Conservation (phyloP, 2,113 vertebrate species). For the Bufo gargarizans region DNA sequence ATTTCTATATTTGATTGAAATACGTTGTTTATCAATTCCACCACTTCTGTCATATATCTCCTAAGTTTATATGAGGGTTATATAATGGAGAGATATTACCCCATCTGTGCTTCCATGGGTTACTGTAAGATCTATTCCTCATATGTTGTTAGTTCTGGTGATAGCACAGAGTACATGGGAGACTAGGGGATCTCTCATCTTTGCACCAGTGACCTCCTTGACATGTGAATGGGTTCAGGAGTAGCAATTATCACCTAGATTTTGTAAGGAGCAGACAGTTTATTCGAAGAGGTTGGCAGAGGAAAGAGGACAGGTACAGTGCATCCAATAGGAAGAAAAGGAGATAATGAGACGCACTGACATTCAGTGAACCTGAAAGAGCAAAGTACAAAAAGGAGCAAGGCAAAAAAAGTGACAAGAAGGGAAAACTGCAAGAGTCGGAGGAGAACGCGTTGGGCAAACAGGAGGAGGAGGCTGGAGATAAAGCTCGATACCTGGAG, state of each 20-base stretch:
- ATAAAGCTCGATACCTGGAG: not conserved
- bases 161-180: not conserved
- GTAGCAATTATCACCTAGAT: not conserved
- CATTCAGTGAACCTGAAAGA: conserved; percentile 49
- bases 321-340: conserved; percentile 10
- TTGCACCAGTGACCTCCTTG: not conserved
- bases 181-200: not conserved
- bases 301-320: not conserved
- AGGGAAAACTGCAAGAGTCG: not conserved
- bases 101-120: too few species aligned
- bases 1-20: too few species aligned
- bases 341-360: conserved; percentile 33
- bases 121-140: too few species aligned
- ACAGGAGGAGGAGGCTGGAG: not conserved
- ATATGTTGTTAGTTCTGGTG: too few species aligned
- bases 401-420: conserved; percentile 33
- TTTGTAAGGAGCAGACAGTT: conserved; percentile 43
- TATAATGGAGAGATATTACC: too few species aligned
- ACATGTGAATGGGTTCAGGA: conserved; percentile 37
- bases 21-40: too few species aligned
- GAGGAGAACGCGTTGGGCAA: not conserved
- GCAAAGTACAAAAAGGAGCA: conserved; percentile 44
- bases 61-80: too few species aligned
- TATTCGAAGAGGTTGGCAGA: not conserved
- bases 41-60: too few species aligned